Conservation (phyloP, 2,113 vertebrate species). For the Semnopithecus entellus region DNA sequence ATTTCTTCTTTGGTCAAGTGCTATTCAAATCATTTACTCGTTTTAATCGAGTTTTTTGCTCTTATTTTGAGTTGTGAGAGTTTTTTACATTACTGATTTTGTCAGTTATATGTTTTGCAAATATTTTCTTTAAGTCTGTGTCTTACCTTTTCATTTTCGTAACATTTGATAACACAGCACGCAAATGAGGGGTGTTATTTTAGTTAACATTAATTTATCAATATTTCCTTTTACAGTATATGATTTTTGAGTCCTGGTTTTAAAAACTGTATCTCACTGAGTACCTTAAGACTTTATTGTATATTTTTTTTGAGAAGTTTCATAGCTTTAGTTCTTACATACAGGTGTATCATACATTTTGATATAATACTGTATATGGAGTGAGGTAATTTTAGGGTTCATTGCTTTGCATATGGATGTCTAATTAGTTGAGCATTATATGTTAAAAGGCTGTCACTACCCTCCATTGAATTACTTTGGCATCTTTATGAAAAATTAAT, state of each 20-base stretch:
- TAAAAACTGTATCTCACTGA: neutral
- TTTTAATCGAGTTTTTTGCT: neutral
- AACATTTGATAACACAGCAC: neutral
- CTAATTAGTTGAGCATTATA: neutral
- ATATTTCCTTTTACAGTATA: constrained; percentile 10
- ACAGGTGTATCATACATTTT: neutral
- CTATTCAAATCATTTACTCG: neutral
- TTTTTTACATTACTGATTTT: neutral
- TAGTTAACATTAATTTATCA: neutral
- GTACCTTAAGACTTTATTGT: neutral
- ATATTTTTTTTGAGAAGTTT: neutral
- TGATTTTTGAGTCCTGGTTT: neutral
- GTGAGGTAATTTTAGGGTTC: neutral
- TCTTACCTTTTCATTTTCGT: neutral
- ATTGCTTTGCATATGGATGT: neutral
- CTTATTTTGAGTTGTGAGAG: neutral
- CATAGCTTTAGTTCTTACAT: neutral
- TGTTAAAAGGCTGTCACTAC: neutral
- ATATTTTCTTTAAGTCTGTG: neutral
- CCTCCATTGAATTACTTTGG: neutral
- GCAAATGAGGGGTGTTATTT: neutral
- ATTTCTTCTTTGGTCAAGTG: neutral
- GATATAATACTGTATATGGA: neutral
- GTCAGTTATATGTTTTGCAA: neutral
- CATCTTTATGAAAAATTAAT: neutral